Percentiles rank a stretch among this genome's conserved stretches.
Evolutionary conservation across 2,797 vertebrate genomes (phyloP).

Genomic region (Phoxinus dragarum): DNA sequence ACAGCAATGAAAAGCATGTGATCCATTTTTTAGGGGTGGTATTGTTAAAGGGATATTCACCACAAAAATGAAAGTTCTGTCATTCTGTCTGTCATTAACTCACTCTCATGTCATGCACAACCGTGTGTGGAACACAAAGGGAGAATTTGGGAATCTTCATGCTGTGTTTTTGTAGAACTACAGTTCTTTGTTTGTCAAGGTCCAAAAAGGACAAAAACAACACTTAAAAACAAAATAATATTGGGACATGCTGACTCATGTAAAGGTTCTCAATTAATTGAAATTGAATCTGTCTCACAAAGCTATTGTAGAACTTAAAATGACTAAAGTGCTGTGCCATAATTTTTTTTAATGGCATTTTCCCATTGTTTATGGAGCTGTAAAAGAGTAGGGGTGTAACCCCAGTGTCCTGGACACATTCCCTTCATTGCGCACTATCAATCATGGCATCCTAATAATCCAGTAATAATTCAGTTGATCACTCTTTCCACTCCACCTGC

Average conservation of each 20-base stretch:
- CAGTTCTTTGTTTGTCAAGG: neutral
- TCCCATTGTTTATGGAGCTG: neutral
- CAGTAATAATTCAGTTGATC: too few species aligned
- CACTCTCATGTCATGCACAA: neutral
- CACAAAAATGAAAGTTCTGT: neutral
- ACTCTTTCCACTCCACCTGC: too few species aligned
- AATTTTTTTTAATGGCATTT: neutral
- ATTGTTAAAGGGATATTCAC: conserved; percentile 11
- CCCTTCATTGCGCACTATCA: too few species aligned
- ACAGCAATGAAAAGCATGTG: neutral
- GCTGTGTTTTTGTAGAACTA: neutral
- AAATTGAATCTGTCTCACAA: neutral
- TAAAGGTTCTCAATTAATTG: neutral
- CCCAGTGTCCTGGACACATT: too few species aligned
- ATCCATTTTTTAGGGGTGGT: neutral
- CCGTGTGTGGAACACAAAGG: neutral
- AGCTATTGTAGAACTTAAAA: neutral
- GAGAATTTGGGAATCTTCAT: neutral
- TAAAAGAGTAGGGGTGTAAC: too few species aligned
- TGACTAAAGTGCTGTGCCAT: neutral
- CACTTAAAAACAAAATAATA: neutral
- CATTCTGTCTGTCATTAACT: neutral
- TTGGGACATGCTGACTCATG: neutral
- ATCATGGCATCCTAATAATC: too few species aligned
- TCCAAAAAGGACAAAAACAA: neutral